phyloP scores from a whole-genome alignment of 2,113 vertebrate genomes.

The Gnathonemus echidnorhynchus region DNA sequence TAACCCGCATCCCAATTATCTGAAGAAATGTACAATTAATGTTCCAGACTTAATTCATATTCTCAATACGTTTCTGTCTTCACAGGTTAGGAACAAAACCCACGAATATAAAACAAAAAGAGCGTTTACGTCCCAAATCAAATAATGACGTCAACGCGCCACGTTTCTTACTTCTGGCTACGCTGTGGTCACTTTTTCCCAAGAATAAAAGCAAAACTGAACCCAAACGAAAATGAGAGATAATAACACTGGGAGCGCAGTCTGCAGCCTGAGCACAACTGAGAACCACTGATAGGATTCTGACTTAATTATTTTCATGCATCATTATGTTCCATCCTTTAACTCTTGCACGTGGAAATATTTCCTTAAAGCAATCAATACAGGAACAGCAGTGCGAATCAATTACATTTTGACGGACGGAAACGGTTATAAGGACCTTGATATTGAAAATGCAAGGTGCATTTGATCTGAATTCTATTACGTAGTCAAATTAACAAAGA shows the following conservation, averaged over 20 bases:
- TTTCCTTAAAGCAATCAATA: not conserved
- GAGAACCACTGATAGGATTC: not conserved
- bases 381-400: not conserved
- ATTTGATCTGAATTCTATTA: not conserved
- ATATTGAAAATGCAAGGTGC: not conserved
- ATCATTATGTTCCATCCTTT: not conserved
- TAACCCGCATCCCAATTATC: not conserved
- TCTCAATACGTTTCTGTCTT: not conserved
- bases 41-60: no score
- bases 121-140: not conserved
- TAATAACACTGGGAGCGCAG: not conserved
- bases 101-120: not conserved
- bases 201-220: not conserved
- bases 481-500: not conserved
- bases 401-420: not conserved
- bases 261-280: not conserved
- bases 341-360: not conserved
- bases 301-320: not conserved
- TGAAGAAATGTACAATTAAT: not conserved
- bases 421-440: not conserved
- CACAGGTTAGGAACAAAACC: not conserved
- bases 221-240: not conserved
- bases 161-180: not conserved
- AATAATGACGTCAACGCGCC: not conserved
- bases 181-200: not conserved